These are phyloP conservation scores for Coenonympha glycerion DNA, from an alignment of 2,888 invertebrate genomes.

Conservation along the genomic window DNA sequence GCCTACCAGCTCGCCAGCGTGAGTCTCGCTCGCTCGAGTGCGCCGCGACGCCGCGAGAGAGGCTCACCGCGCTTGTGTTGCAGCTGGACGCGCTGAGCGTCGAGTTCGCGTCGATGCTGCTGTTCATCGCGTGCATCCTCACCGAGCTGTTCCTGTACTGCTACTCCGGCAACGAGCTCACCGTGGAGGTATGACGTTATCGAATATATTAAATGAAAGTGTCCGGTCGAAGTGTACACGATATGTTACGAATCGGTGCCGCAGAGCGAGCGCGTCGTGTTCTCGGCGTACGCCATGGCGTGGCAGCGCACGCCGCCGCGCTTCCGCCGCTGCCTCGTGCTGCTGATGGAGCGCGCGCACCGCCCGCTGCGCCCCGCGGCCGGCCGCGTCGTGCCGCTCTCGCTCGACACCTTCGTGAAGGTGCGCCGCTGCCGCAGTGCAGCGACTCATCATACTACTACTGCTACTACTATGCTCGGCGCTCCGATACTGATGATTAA, in stretches of 20 bases:
- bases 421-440: slow-evolving; percentile 43
- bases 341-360: slow-evolving; percentile 43
- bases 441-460: not conserved
- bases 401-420: slow-evolving; percentile 70
- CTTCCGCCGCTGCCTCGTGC: slow-evolving; percentile 50
- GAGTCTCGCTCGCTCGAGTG: too few relatives aligned
- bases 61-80: slow-evolving; percentile 7
- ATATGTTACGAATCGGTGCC: not conserved
- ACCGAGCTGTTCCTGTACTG: slow-evolving; percentile 75
- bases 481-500: not conserved
- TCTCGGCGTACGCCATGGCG: slow-evolving; percentile 56
- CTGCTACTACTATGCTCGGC: not conserved
- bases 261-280: slow-evolving; percentile 59
- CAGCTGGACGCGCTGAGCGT: slow-evolving; percentile 53
- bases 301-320: slow-evolving; percentile 42
- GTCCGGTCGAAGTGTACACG: not conserved
- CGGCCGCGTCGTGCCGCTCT: slow-evolving; percentile 66
- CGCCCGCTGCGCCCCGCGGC: slow-evolving; percentile 44
- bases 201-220: fast-evolving
- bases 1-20: slow-evolving; percentile 62
- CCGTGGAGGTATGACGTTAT: slow-evolving; percentile 56
- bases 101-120: slow-evolving; percentile 69
- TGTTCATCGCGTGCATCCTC: slow-evolving; percentile 73
- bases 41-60: too few relatives aligned
- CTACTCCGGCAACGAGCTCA: slow-evolving; percentile 75